phyloP scores from a whole-genome alignment of 2,113 vertebrate genomes.

The Gobius niger region DNA sequence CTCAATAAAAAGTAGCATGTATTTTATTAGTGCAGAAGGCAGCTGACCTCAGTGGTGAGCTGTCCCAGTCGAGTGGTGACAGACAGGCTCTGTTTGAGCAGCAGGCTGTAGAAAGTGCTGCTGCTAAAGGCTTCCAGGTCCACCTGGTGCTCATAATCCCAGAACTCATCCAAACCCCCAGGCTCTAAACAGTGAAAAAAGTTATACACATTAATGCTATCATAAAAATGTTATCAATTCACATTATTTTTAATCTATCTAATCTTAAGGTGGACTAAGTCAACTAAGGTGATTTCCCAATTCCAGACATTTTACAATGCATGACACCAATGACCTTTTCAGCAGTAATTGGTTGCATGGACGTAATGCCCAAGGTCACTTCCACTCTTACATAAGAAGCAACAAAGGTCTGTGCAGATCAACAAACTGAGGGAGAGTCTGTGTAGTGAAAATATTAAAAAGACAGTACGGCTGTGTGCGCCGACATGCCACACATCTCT shows the following conservation, averaged over 20 bases:
- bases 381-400: slow-evolving; percentile 36
- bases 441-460: background rate
- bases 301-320: slow-evolving; percentile 23
- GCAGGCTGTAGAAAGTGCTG: slow-evolving; percentile 81
- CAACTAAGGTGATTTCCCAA: slow-evolving; percentile 10
- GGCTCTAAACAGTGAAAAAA: slow-evolving; percentile 14
- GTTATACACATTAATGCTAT: background rate
- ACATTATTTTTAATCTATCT: background rate
- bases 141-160: slow-evolving; percentile 83
- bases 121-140: slow-evolving; percentile 87
- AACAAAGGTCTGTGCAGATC: slow-evolving; percentile 13
- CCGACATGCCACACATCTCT: too few species aligned
- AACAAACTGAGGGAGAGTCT: slow-evolving; percentile 1
- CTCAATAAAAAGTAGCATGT: background rate
- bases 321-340: slow-evolving; percentile 33
- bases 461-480: too few species aligned
- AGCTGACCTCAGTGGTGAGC: slow-evolving; percentile 82
- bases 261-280: background rate
- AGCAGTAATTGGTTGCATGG: slow-evolving; percentile 30
- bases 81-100: slow-evolving; percentile 82
- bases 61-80: slow-evolving; percentile 82
- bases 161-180: slow-evolving; percentile 59
- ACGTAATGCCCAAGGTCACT: slow-evolving; percentile 21
- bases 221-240: background rate
- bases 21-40: background rate